Conservation (phyloP, 2,888 invertebrate species). For the Xestia sexstrigata region DNA sequence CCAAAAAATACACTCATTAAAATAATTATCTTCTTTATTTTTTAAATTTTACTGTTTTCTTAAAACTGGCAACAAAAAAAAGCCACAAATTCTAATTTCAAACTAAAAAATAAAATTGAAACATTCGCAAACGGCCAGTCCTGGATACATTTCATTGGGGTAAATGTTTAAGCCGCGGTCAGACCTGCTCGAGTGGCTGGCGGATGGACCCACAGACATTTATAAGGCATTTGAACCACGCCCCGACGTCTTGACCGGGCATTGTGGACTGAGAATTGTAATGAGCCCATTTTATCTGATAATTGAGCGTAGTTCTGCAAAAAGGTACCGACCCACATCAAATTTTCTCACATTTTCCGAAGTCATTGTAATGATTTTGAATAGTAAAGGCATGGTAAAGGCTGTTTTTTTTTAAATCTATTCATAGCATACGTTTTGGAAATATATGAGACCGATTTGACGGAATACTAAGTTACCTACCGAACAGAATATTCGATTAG, state of each 20-base stretch:
- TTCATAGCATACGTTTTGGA: neutral
- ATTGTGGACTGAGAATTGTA: conserved; percentile 39
- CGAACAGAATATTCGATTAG: neutral
- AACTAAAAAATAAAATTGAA: conserved; percentile 1
- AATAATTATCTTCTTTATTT: too few species aligned
- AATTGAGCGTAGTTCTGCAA: conserved; percentile 7
- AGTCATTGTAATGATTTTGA: neutral
- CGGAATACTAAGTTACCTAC: neutral
- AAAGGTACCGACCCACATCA: neutral
- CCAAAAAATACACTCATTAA: too few species aligned
- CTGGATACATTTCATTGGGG: conserved; percentile 28
- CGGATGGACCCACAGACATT: conserved; percentile 61
- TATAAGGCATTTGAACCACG: conserved; percentile 64
- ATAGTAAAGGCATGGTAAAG: too few species aligned
- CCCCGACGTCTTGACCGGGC: conserved; percentile 48
- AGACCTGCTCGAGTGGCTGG: conserved; percentile 39
- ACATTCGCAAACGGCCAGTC: neutral
- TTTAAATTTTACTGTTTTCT: too few species aligned
- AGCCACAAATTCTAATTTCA: neutral
- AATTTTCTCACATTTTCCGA: neutral
- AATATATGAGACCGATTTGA: neutral
- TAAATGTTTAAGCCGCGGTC: conserved; percentile 42
- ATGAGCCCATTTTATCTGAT: conserved; percentile 28
- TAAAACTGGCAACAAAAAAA: neutral
- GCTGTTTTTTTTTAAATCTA: neutral